Evolutionary conservation across 2,888 invertebrate genomes (phyloP).

Genomic region (Drosophila leonis): DNA sequence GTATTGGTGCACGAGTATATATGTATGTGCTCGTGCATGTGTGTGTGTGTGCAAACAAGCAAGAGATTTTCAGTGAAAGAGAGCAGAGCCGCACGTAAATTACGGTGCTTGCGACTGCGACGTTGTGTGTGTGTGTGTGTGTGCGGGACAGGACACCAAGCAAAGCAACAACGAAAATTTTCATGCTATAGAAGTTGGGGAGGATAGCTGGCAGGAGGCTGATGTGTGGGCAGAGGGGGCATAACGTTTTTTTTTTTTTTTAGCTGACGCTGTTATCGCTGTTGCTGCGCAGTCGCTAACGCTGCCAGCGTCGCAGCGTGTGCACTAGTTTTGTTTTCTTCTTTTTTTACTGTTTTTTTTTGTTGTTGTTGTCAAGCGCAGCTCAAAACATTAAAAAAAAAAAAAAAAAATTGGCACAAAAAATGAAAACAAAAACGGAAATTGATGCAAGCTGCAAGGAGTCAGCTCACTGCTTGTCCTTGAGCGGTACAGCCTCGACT

Average conservation of each 20-base stretch:
- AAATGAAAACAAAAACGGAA: slow-evolving; percentile 3
- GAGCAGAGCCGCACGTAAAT: slow-evolving; percentile 64
- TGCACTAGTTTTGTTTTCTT: slow-evolving; percentile 39
- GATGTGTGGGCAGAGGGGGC: slow-evolving; percentile 25
- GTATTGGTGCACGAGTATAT: slow-evolving; percentile 33
- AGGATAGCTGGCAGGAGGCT: slow-evolving; percentile 15
- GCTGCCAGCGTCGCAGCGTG: slow-evolving; percentile 57
- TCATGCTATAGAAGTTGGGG: slow-evolving; percentile 56
- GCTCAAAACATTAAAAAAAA: slow-evolving; percentile 13
- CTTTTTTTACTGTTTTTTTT: slow-evolving; percentile 22
- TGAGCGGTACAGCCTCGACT: slow-evolving; percentile 46
- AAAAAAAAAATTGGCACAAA: neutral
- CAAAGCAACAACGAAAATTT: slow-evolving; percentile 64
- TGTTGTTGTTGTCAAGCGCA: slow-evolving; percentile 26
- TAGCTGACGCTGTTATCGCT: slow-evolving; percentile 51
- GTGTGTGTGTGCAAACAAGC: slow-evolving; percentile 58
- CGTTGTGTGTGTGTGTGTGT: slow-evolving; percentile 27
- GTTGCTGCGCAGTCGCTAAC: slow-evolving; percentile 76
- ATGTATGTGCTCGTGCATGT: slow-evolving; percentile 37
- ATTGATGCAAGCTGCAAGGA: slow-evolving; percentile 1
- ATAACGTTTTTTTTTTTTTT: slow-evolving; percentile 49
- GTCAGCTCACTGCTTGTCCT: slow-evolving; percentile 36
- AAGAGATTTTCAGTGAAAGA: slow-evolving; percentile 72
- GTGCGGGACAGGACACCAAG: slow-evolving; percentile 62
- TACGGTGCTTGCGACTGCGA: slow-evolving; percentile 58